These are phyloP conservation scores for Embiotoca jacksoni DNA, from an alignment of 2,113 vertebrate genomes.

Conservation along the genomic window DNA sequence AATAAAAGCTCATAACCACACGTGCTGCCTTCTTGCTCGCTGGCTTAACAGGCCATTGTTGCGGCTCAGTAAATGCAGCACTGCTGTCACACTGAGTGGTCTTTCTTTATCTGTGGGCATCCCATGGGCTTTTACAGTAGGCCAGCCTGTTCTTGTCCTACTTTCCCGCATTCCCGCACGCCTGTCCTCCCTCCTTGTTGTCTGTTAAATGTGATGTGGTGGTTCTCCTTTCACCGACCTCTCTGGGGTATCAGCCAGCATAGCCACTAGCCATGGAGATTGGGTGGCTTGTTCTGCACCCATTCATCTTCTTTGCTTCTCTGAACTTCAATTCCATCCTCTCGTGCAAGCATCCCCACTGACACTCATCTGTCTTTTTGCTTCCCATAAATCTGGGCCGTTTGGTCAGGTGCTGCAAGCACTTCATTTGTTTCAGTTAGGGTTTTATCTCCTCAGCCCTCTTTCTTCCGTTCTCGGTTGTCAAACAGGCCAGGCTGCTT, in stretches of 20 bases:
- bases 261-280: conserved; percentile 11
- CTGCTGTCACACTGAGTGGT: conserved; percentile 56
- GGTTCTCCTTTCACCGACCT: conserved; percentile 45
- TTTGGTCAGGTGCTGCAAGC: conserved; percentile 49
- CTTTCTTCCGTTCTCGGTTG: conserved; percentile 32
- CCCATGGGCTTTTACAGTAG: conserved; percentile 72
- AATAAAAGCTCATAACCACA: conserved; percentile 32
- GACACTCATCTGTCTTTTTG: conserved; percentile 63
- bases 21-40: conserved; percentile 13
- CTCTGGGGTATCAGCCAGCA: conserved; percentile 54
- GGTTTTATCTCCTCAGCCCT: conserved; percentile 18
- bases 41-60: conserved; percentile 43
- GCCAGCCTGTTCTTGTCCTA: conserved; percentile 74
- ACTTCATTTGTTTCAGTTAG: conserved; percentile 63
- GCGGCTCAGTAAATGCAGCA: conserved; percentile 44
- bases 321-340: conserved; percentile 68
- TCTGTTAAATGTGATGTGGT: conserved; percentile 64
- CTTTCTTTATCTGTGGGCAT: conserved; percentile 66
- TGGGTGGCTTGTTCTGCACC: conserved; percentile 42
- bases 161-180: conserved; percentile 59
- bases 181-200: conserved; percentile 51
- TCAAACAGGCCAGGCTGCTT: conserved; percentile 28
- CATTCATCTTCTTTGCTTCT: conserved; percentile 72
- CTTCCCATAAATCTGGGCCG: conserved; percentile 45
- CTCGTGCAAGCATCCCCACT: conserved; percentile 39